A percentile compares a stretch with the other conserved stretches of the same genome.
These are phyloP conservation scores for Frieseomelitta varia DNA, from an alignment of 1,140 invertebrate genomes.

Conservation along the genomic window DNA sequence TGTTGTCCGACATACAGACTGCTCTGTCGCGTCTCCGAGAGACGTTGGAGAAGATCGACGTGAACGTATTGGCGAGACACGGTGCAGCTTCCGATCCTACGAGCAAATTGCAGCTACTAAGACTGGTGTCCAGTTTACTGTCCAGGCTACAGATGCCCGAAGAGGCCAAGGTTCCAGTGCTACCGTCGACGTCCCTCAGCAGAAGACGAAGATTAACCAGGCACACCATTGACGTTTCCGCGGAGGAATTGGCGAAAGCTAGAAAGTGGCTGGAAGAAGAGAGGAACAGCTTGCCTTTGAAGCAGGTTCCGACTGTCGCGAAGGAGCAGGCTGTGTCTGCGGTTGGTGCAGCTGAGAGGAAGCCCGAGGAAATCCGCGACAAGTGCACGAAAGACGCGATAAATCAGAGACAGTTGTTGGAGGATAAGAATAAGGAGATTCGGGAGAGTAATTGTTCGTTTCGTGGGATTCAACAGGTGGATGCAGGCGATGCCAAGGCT, in stretches of 20 bases:
- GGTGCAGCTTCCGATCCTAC: slow-evolving; percentile 77
- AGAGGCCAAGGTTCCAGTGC: slow-evolving; percentile 41
- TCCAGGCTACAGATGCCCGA: slow-evolving; percentile 84
- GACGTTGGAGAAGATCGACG: slow-evolving; percentile 85
- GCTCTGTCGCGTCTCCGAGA: slow-evolving; percentile 88
- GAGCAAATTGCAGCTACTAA: slow-evolving; percentile 86
- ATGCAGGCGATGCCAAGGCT: background rate
- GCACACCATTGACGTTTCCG: slow-evolving; percentile 91
- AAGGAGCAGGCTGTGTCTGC: slow-evolving; percentile 27
- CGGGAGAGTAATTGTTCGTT: slow-evolving; percentile 25
- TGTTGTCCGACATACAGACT: slow-evolving; percentile 90
- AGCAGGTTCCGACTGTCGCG: slow-evolving; percentile 16
- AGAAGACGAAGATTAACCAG: slow-evolving; percentile 83
- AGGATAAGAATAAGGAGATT: slow-evolving; percentile 69
- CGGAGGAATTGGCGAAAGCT: slow-evolving; percentile 89
- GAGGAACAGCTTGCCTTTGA: slow-evolving; percentile 61
- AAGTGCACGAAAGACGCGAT: slow-evolving; percentile 79
- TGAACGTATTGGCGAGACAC: slow-evolving; percentile 81
- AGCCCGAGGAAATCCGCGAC: slow-evolving; percentile 64
- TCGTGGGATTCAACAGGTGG: slow-evolving; percentile 9
- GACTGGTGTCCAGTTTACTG: slow-evolving; percentile 89
- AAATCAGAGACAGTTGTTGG: slow-evolving; percentile 78
- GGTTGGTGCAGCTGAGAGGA: slow-evolving; percentile 20
- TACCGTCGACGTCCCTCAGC: slow-evolving; percentile 23
- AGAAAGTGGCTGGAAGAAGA: slow-evolving; percentile 88